Percentiles rank a stretch among this genome's conserved stretches.
Evolutionary conservation across 1,140 invertebrate genomes (phyloP).

Genomic region (Pollicipes pollicipes): DNA sequence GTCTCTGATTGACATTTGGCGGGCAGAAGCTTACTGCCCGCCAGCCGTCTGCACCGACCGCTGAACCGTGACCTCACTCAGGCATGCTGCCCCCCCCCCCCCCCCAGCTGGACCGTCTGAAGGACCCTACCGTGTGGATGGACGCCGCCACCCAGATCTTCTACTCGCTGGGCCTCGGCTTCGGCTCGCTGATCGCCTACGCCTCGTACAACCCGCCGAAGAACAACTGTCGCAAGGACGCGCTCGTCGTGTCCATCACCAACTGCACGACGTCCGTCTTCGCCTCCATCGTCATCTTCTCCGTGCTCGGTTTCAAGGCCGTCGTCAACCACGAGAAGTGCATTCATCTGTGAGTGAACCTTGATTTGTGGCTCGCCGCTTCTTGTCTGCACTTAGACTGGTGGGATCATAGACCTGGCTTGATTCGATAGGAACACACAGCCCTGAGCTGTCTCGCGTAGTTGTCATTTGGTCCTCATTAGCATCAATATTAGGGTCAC

Average conservation of each 20-base stretch:
- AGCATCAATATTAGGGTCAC: too few relatives aligned
- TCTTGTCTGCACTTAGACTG: too few relatives aligned
- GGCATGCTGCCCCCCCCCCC: too few relatives aligned
- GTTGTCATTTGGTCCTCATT: too few relatives aligned
- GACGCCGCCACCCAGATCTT: constrained; percentile 35
- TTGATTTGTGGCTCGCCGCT: too few relatives aligned
- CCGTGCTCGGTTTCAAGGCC: constrained; percentile 19
- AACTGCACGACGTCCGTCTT: constrained; percentile 34
- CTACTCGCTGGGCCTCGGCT: constrained; percentile 33
- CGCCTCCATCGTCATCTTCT: constrained; percentile 29
- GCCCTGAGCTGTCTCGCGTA: too few relatives aligned
- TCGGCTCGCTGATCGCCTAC: constrained; percentile 38
- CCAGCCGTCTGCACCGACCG: too few relatives aligned
- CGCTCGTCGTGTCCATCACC: constrained; percentile 28
- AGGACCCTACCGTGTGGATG: constrained; percentile 28
- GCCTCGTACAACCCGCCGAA: constrained; percentile 25
- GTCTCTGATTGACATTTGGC: too few relatives aligned
- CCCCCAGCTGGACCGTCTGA: constrained; percentile 21
- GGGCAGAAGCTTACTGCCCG: too few relatives aligned
- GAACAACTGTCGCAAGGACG: constrained; percentile 28
- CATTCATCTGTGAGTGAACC: constrained; percentile 13
- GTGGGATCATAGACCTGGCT: too few relatives aligned
- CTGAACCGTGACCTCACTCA: too few relatives aligned
- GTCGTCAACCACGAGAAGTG: constrained; percentile 16
- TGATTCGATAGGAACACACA: too few relatives aligned